Evolutionary conservation across 2,888 invertebrate species (phyloP).

Genomic region (Allolobophora icterica): DNA sequence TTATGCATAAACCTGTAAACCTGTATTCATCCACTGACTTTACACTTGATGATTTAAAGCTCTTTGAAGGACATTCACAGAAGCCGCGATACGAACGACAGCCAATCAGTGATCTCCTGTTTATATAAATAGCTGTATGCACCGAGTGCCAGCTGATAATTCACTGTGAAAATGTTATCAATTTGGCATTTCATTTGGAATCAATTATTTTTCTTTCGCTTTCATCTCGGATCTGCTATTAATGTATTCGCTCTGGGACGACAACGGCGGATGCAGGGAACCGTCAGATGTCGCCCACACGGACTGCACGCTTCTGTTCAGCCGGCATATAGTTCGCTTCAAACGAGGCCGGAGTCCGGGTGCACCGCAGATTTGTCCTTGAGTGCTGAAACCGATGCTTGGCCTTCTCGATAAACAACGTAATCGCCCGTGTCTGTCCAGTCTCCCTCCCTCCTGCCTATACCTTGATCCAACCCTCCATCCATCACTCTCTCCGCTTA

Average conservation of each 20-base stretch:
- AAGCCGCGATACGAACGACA: not conserved
- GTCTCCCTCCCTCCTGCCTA: not conserved
- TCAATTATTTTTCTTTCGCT: conserved; percentile 6
- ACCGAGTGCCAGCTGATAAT: not conserved
- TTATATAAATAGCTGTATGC: not conserved
- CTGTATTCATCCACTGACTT: not conserved
- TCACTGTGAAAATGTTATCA: not conserved
- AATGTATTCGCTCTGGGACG: not conserved
- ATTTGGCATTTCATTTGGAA: conserved; percentile 17
- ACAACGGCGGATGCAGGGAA: not conserved
- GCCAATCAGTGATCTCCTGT: not conserved
- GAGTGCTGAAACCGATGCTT: not conserved
- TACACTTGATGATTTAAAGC: not conserved
- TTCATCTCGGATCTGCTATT: not conserved
- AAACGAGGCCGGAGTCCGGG: too few relatives aligned
- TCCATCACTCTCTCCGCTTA: not conserved
- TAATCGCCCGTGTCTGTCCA: not conserved
- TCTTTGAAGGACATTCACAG: not conserved
- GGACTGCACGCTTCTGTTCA: not conserved
- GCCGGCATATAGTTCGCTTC: too few relatives aligned
- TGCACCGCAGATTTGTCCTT: not conserved
- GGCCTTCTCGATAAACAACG: not conserved
- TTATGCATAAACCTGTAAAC: not conserved
- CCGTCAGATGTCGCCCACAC: not conserved
- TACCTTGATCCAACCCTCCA: not conserved